Percentiles rank a stretch among this genome's conserved stretches.
Conservation (phyloP, 92 coral and sea anemone species). For the Epizoanthus rinbou region DNA sequence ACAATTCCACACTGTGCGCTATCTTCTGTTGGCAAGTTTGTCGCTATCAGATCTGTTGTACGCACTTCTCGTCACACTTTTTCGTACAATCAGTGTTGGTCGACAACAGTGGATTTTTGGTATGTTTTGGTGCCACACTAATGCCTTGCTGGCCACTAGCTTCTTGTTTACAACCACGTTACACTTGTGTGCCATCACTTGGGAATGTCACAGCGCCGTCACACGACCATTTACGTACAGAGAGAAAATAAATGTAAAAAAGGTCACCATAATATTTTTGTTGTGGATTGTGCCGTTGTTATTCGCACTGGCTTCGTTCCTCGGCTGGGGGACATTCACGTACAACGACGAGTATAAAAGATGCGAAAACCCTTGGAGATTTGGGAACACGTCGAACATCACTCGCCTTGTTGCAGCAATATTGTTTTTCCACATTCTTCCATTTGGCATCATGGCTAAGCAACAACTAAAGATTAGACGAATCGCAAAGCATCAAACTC, state of each 20-base stretch:
- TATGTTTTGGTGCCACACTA: neutral
- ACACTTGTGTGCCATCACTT: conserved; percentile 16
- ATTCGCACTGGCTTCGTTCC: neutral
- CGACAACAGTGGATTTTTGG: neutral
- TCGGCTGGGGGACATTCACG: conserved; percentile 15
- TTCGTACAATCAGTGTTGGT: conserved; percentile 1
- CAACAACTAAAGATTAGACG: neutral
- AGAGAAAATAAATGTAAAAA: neutral
- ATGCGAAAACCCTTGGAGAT: conserved; percentile 17
- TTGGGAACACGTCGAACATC: neutral
- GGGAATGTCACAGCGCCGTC: conserved; percentile 18
- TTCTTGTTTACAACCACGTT: neutral
- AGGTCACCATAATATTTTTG: neutral
- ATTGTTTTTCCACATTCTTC: conserved; percentile 3
- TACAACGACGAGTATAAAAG: neutral
- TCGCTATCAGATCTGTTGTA: conserved; percentile 8
- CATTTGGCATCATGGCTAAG: conserved; percentile 4
- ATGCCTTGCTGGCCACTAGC: neutral
- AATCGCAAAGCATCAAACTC: neutral
- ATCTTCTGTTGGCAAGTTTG: conserved; percentile 16
- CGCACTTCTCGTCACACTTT: neutral
- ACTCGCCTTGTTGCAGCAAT: neutral
- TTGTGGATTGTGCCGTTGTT: conserved; percentile 10
- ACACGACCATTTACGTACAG: neutral
- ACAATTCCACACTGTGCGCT: neutral